Evolutionary conservation across 2,888 invertebrate genomes (phyloP), one percentile per base, ranked within the genome.

Genomic region (Rhamnusium bicolor): DNA sequence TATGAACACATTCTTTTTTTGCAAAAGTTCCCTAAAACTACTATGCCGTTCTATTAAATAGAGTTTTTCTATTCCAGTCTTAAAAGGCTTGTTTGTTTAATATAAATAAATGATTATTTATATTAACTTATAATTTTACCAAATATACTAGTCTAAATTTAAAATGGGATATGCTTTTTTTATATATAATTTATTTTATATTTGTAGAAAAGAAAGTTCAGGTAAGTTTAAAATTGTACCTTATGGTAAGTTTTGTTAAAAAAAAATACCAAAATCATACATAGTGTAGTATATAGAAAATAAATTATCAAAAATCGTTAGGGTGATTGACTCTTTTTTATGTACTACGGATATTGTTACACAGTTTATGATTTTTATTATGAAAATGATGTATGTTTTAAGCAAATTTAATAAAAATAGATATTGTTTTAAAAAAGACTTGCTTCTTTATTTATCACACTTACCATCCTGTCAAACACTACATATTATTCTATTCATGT

Each of bases 331-430:
- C 27, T 27, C 51, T 40, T 51, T 65, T 60, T 69, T 73, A 24
- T 69, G 58, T 69, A 69, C 47, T 67, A 67, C 61, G 58, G 63
- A 67, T 60, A 68, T 69, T 73, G 76, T 76, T 73, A 70, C 61
- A 67, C 16, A 49, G 71, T 71, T 71, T 69, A 46, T 74, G 75
- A 70, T 73, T 75, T 76, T 78, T 78, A 75, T 75, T 75, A 73
- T 70, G 77, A 73, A 75, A 73, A 60, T 65, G 69, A 65, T 80
- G 77, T 79, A 80, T 80, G 80, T 78, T 78, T 77, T 78, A 77
- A 79, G 77, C 79, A 75, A 76, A 79, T 79, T 80, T 76, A 79
- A 79, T 76, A 76, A 79, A 80, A 82, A 82, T 82, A 82, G 81
- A 79, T 78, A 82, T 82, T 82, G 81, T 82, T 82, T 82, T 69